Evolutionary conservation across 2,113 vertebrate species (phyloP), one percentile per base, ranked within the genome.

Genomic region (Columba janthina): DNA sequence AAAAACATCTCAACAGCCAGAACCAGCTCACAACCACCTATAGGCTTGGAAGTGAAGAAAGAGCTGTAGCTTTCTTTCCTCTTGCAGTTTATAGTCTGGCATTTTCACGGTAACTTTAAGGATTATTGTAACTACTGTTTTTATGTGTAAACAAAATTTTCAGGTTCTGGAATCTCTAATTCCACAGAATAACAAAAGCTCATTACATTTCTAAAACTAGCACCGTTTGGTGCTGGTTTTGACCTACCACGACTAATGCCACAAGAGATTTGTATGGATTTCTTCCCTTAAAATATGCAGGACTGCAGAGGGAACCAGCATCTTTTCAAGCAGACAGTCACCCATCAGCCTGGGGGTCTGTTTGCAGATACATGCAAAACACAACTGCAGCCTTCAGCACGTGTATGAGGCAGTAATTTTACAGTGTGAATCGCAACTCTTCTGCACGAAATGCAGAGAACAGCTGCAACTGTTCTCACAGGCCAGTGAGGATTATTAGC

Each of bases 391-490:
- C 7, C 53, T 87, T 82, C 44, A 92, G 54, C 74, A 82, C 26
- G 42, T 79, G 54, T 44, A 46, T 0, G 0, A 93, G 46, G 54
- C 46, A 96, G 71, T 54, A 83, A 73, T 79, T 84, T 85, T 56
- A 89, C 84, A 80, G 64, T 9, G 46, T 12, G 78, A 86, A 73
- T n/a, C 0, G 0, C 32, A 90, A 31, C 70, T 91, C 75, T 81
- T 65, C 60, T 36, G 64, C 67, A 91, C 74, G 79, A 94, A 96
- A 83, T 42, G 72, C 90, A 88, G 54, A 60, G 25, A 96, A 89
- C 82, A 94, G 85, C 91, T 94, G 95, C 85, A 88, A 48, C 48
- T 88, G 42, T 76, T 91, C 82, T 93, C 67, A 77, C 8, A 34
- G 67, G 60, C 34, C 34, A 80, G 56, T 12, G 60, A 53, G 65